A percentile compares a stretch with the other conserved stretches of the same genome.
phyloP scores from a whole-genome alignment of 2,113 vertebrate species.

The Rhadina sibilatrix region DNA sequence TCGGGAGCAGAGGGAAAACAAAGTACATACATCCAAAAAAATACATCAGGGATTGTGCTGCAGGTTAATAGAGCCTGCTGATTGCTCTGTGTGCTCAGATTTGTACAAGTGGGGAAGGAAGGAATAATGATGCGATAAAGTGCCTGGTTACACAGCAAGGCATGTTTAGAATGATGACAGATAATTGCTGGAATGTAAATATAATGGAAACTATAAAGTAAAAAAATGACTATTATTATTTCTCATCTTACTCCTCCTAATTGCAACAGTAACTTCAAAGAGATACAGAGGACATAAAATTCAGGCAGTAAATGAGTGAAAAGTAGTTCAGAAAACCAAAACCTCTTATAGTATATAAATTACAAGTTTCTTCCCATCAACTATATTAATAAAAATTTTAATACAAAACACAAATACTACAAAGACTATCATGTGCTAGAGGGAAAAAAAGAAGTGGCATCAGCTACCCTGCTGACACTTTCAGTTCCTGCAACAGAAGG shows the following conservation, averaged over 20 bases:
- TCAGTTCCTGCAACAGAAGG: background rate
- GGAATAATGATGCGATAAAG: background rate
- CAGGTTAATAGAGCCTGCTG: background rate
- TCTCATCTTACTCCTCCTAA: background rate
- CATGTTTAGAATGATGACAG: background rate
- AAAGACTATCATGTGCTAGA: background rate
- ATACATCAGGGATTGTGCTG: background rate
- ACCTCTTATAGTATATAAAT: background rate
- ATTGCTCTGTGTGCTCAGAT: background rate
- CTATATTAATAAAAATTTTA: background rate
- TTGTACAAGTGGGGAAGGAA: background rate
- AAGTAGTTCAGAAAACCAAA: background rate
- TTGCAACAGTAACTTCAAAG: background rate
- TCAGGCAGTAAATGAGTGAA: background rate
- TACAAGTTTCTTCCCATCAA: background rate
- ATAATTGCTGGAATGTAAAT: background rate
- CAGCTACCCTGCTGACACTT: background rate
- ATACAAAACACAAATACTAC: background rate
- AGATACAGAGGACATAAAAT: background rate
- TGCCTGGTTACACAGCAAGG: background rate
- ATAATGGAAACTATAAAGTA: background rate
- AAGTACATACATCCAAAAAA: background rate
- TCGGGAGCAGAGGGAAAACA: background rate
- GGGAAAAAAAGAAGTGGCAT: background rate
- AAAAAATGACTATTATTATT: background rate